phyloP scores from a whole-genome alignment of 2,888 invertebrate genomes.

The Automeris io region DNA sequence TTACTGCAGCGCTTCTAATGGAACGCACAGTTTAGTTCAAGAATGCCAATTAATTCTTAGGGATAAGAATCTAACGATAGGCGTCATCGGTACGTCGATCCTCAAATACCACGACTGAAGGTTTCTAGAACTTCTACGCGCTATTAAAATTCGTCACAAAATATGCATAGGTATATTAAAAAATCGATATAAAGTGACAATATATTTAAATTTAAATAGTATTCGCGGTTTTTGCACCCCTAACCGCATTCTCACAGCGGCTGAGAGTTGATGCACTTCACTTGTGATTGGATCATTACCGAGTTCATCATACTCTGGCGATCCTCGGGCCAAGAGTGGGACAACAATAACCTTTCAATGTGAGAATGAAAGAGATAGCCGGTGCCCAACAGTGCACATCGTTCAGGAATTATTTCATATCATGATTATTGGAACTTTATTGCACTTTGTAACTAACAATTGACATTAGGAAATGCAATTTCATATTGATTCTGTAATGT shows the following conservation, averaged over 20 bases:
- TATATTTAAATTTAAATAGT: conserved; percentile 72
- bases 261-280: conserved; percentile 73
- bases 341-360: conserved; percentile 26
- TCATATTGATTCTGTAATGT: conserved; percentile 76
- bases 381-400: conserved; percentile 51
- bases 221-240: conserved; percentile 74
- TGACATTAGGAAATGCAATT: conserved; percentile 78
- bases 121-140: too few relatives aligned
- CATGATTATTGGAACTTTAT: conserved; percentile 78
- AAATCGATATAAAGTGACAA: too few relatives aligned
- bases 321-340: conserved; percentile 63
- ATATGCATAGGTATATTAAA: too few relatives aligned
- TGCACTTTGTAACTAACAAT: conserved; percentile 77
- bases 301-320: conserved; percentile 76
- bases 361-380: conserved; percentile 34
- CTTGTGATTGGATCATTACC: conserved; percentile 77
- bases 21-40: too few relatives aligned
- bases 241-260: conserved; percentile 76
- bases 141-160: too few relatives aligned
- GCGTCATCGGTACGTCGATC: too few relatives aligned
- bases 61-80: too few relatives aligned
- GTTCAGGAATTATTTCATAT: conserved; percentile 73
- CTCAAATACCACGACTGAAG: too few relatives aligned
- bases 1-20: too few relatives aligned
- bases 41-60: too few relatives aligned